These are phyloP conservation scores for Xenentodon cancila DNA, from an alignment of 2,797 vertebrate genomes.

Conservation along the genomic window DNA sequence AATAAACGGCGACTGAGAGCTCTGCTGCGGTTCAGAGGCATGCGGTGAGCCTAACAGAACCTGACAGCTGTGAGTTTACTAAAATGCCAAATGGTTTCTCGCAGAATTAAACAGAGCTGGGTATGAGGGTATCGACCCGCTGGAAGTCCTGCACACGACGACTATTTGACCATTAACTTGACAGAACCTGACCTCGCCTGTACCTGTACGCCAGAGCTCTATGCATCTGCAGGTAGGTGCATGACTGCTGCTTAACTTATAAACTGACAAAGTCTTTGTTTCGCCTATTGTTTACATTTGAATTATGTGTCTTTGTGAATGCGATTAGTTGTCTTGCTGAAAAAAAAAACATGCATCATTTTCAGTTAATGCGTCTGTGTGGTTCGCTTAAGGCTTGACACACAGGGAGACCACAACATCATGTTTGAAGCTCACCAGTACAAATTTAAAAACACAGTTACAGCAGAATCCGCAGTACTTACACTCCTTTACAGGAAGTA, in stretches of 20 bases:
- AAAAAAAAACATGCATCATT: background rate
- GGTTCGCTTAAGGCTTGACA: constrained; percentile 32
- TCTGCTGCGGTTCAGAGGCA: constrained; percentile 28
- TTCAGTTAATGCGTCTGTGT: background rate
- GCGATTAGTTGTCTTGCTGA: constrained; percentile 5
- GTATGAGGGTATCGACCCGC: constrained; percentile 37
- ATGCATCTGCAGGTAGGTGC: background rate
- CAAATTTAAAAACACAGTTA: constrained; percentile 42
- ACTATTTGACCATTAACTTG: constrained; percentile 31
- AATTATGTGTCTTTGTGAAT: background rate
- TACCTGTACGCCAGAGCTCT: no score
- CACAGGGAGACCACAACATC: constrained; percentile 19
- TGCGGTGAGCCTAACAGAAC: constrained; percentile 17
- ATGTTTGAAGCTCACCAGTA: constrained; percentile 39
- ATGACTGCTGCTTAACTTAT: background rate
- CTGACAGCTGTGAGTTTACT: constrained; percentile 62
- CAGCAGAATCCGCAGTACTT: constrained; percentile 8
- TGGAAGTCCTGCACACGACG: constrained; percentile 19
- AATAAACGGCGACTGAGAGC: constrained; percentile 18
- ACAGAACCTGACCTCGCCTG: constrained; percentile 22
- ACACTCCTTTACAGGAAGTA: no score
- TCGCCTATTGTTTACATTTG: constrained; percentile 13
- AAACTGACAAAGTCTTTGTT: background rate
- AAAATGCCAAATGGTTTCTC: constrained; percentile 67
- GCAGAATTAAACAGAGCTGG: constrained; percentile 67